Percentiles rank a stretch among this genome's conserved stretches.
phyloP scores from a whole-genome alignment of 2,888 invertebrate genomes.

The Anthrax anthrax region DNA sequence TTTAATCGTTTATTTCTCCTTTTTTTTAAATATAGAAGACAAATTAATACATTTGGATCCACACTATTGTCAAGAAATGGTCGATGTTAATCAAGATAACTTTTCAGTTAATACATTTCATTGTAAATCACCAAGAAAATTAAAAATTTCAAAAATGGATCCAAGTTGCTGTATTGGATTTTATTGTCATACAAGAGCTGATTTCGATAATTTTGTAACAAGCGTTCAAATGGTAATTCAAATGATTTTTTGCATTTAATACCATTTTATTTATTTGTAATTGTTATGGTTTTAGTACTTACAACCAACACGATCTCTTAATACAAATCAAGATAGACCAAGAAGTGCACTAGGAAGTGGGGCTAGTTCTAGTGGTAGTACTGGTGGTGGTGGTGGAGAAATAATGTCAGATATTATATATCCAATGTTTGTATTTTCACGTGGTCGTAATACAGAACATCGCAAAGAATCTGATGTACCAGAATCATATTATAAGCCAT shows the following conservation, averaged over 20 bases:
- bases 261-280: not conserved
- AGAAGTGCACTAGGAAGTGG: conserved; percentile 7
- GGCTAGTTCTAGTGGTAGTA: not conserved
- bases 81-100: conserved; percentile 66
- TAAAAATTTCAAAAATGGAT: conserved; percentile 75
- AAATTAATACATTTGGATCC: conserved; percentile 86
- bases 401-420: conserved; percentile 40
- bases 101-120: conserved; percentile 71
- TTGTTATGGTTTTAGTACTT: conserved; percentile 33
- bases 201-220: conserved; percentile 62
- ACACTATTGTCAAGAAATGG: conserved; percentile 84
- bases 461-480: conserved; percentile 24
- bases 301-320: conserved; percentile 34
- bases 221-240: conserved; percentile 46
- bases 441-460: conserved; percentile 48
- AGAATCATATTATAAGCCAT: conserved; percentile 38
- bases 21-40: conserved; percentile 46
- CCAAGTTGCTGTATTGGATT: conserved; percentile 87
- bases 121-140: conserved; percentile 72
- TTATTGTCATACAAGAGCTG: conserved; percentile 60
- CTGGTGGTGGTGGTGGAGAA: not conserved
- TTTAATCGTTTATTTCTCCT: not conserved
- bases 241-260: not conserved
- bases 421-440: conserved; percentile 69
- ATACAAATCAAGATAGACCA: conserved; percentile 14